phyloP scores from a whole-genome alignment of 2,888 invertebrate genomes.

The Hoplodrina ambigua region DNA sequence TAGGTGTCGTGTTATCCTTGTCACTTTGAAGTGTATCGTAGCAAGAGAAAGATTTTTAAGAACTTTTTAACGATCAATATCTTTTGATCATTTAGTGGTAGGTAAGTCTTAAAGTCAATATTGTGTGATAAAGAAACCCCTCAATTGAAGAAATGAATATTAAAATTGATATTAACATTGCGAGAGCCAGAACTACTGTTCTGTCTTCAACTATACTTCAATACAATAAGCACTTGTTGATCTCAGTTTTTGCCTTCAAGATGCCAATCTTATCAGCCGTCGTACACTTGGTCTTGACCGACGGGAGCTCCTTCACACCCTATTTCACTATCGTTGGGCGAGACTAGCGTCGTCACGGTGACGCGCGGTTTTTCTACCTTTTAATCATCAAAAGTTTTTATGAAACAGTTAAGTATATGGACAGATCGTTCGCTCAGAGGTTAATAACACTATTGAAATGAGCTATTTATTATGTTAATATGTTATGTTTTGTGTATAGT shows the following conservation, averaged over 20 bases:
- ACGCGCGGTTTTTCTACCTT: constrained; percentile 53
- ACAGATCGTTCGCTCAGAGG: constrained; percentile 60
- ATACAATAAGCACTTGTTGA: constrained; percentile 53
- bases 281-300: constrained; percentile 56
- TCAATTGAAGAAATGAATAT: neutral
- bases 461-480: constrained; percentile 64
- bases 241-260: constrained; percentile 30
- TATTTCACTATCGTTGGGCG: constrained; percentile 62
- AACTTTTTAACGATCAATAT: neutral
- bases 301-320: constrained; percentile 47
- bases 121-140: neutral
- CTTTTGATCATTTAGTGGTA: neutral
- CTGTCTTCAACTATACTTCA: constrained; percentile 8
- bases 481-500: constrained; percentile 48
- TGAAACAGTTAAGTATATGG: constrained; percentile 51
- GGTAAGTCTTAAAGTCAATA: neutral
- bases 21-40: neutral
- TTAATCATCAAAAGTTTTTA: constrained; percentile 63
- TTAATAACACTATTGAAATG: constrained; percentile 61
- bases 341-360: constrained; percentile 53
- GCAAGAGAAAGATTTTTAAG: neutral
- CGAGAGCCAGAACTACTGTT: neutral
- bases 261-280: constrained; percentile 53
- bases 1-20: neutral
- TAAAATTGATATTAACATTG: neutral